Conservation (phyloP, 2,888 invertebrate species). For the Rutpela maculata region DNA sequence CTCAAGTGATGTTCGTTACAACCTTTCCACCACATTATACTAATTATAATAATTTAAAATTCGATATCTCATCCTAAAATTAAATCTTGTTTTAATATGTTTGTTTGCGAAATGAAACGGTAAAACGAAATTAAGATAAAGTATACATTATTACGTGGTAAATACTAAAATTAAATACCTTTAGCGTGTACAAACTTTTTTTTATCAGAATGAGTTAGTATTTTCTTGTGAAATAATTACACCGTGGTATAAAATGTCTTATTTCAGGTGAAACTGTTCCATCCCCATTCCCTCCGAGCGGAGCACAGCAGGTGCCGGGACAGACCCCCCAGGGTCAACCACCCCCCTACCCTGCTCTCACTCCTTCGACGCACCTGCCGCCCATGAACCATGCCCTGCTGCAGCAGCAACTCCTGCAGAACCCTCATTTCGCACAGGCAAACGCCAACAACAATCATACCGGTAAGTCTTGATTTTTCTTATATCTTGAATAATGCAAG, state of each 20-base stretch:
- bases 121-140: no score
- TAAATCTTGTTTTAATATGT: no score
- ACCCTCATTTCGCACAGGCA: constrained; percentile 72
- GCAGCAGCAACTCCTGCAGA: constrained; percentile 78
- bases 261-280: constrained; percentile 74
- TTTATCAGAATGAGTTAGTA: no score
- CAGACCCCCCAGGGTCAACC: constrained; percentile 69
- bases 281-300: constrained; percentile 71
- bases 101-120: no score
- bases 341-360: constrained; percentile 70
- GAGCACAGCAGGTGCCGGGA: constrained; percentile 51
- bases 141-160: no score
- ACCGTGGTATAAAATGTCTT: not conserved
- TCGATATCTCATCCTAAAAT: no score
- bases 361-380: constrained; percentile 61
- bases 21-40: no score
- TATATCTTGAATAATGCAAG: not conserved
- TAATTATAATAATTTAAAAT: no score
- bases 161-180: no score
- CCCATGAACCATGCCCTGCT: constrained; percentile 71
- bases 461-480: constrained; percentile 73
- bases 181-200: no score
- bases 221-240: no score
- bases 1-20: no score
- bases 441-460: constrained; percentile 71